Conservation (phyloP, 2,888 invertebrate genomes). For the Lasioglossum lativentre region DNA sequence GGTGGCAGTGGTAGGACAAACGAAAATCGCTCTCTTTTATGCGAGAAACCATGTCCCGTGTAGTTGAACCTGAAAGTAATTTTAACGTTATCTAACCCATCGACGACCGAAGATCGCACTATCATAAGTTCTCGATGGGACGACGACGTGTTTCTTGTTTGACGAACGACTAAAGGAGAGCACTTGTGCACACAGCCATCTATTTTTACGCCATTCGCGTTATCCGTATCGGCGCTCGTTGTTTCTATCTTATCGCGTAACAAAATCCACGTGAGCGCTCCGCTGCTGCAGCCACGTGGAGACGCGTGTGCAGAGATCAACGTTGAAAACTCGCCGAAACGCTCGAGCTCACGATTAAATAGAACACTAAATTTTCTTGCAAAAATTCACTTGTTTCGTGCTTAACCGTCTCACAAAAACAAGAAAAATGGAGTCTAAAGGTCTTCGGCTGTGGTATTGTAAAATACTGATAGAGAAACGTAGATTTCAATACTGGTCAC, state of each 20-base stretch:
- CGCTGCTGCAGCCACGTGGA: background rate
- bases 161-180: background rate
- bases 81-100: background rate
- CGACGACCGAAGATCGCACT: background rate
- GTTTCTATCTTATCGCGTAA: background rate
- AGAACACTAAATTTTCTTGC: background rate
- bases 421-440: no score
- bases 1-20: background rate
- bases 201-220: background rate
- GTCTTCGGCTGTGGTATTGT: no score
- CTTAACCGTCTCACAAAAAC: no score
- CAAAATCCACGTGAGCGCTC: background rate
- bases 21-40: background rate
- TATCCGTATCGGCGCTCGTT: background rate
- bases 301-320: background rate
- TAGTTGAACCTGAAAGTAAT: background rate
- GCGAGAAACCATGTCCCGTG: no score
- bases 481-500: no score
- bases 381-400: no score
- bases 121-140: background rate
- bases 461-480: no score
- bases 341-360: background rate
- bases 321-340: background rate
- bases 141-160: background rate
- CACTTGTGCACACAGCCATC: background rate